Conservation (phyloP, 2,888 invertebrate species). For the Cecidostiba fungosa region DNA sequence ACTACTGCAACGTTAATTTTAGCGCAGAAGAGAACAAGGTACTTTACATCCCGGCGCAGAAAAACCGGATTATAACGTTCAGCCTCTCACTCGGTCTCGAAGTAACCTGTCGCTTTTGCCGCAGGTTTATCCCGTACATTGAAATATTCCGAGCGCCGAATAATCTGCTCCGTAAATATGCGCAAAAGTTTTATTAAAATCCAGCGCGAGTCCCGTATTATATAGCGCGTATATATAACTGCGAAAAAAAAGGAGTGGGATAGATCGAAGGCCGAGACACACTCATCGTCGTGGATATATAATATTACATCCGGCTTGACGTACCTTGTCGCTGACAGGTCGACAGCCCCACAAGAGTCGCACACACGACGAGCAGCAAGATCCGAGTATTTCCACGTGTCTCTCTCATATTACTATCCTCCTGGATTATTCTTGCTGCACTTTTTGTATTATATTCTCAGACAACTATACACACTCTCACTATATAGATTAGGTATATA, state of each 20-base stretch:
- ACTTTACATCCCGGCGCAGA: background rate
- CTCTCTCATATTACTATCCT: conserved; percentile 25
- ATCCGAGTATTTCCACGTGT: conserved; percentile 34
- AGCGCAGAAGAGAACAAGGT: background rate
- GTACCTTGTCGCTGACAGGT: conserved; percentile 56
- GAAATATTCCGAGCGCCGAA: conserved; percentile 1
- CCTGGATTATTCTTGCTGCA: background rate
- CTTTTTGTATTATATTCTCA: background rate
- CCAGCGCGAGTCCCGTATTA: background rate
- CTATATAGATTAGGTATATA: background rate
- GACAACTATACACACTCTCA: conserved; percentile 9
- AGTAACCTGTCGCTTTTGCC: background rate
- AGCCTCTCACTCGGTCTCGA: background rate
- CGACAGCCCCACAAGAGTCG: conserved; percentile 41
- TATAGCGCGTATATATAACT: too few species aligned
- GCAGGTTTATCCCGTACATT: background rate
- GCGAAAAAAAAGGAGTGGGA: conserved; percentile 5
- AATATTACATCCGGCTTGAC: conserved; percentile 33
- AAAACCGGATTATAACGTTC: conserved; percentile 7
- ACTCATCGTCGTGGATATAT: background rate
- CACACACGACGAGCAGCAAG: conserved; percentile 26
- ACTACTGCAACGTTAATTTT: background rate
- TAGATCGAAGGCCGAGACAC: background rate
- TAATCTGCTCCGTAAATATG: background rate
- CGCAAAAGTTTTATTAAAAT: background rate